A percentile compares a stretch with the other conserved stretches of the same genome.
Conservation (phyloP, 2,797 vertebrate species). For the Paratrypauchen microcephalus region DNA sequence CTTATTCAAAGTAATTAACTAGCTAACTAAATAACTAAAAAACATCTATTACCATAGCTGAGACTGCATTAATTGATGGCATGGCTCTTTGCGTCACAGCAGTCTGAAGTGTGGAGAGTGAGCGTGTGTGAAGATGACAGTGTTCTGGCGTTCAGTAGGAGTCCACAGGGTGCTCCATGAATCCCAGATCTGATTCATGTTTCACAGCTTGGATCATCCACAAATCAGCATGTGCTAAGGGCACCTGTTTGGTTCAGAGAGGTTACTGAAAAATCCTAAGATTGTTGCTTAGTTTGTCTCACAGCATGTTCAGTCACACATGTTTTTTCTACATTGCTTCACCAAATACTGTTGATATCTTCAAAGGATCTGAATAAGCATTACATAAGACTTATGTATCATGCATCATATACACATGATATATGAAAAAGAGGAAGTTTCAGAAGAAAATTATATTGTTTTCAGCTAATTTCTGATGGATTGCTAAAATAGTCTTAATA, state of each 20-base stretch:
- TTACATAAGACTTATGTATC: neutral
- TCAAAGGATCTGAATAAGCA: neutral
- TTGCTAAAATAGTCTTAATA: too few relatives aligned
- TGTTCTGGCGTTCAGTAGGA: conserved; percentile 49
- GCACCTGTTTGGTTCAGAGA: conserved; percentile 20
- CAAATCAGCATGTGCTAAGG: conserved; percentile 45
- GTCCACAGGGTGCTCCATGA: conserved; percentile 42
- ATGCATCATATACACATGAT: neutral
- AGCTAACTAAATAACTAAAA: conserved; percentile 7
- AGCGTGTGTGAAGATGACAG: conserved; percentile 59
- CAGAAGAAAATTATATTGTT: too few relatives aligned
- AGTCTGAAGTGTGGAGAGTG: conserved; percentile 59
- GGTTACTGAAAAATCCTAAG: neutral
- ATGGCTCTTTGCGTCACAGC: conserved; percentile 61
- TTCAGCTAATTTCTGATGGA: too few relatives aligned
- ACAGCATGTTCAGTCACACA: neutral
- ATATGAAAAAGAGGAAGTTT: too few relatives aligned
- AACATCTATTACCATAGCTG: conserved; percentile 45
- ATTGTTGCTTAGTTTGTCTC: conserved; percentile 1
- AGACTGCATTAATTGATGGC: conserved; percentile 57
- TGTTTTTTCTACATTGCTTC: neutral
- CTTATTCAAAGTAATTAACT: too few relatives aligned
- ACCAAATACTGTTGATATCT: conserved; percentile 30
- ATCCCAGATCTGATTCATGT: conserved; percentile 47
- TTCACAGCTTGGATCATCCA: conserved; percentile 32